A percentile compares a stretch with the other conserved stretches of the same genome.
phyloP scores from a whole-genome alignment of 1,140 invertebrate species.

The Helicoverpa armigera region DNA sequence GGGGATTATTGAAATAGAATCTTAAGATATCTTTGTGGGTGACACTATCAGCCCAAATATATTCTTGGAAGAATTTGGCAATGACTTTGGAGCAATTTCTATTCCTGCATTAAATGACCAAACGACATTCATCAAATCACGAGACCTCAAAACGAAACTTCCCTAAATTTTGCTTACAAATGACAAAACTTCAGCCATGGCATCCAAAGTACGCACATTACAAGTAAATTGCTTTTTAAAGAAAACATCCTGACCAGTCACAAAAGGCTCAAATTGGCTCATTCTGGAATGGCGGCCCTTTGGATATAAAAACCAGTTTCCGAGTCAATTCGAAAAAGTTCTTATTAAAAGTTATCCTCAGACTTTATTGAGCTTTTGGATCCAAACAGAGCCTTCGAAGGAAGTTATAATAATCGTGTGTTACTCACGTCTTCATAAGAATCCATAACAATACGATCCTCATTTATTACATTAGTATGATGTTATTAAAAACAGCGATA shows the following conservation, averaged over 20 bases:
- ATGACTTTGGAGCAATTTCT: not conserved
- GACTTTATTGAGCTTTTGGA: not conserved
- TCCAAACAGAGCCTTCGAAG: not conserved
- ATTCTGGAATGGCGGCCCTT: not conserved
- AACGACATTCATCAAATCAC: not conserved
- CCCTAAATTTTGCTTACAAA: constrained; percentile 7
- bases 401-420: not conserved
- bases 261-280: constrained; percentile 6
- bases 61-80: not conserved
- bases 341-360: not conserved
- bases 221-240: constrained; percentile 16
- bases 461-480: constrained; percentile 40
- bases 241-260: constrained; percentile 28
- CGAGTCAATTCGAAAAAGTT: not conserved
- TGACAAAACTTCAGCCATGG: not conserved
- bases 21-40: constrained; percentile 9
- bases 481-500: constrained; percentile 32
- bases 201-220: constrained; percentile 12
- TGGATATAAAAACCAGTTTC: constrained; percentile 21
- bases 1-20: constrained; percentile 21
- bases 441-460: constrained; percentile 20
- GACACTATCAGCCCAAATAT: constrained; percentile 14
- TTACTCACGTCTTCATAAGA: not conserved
- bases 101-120: not conserved
- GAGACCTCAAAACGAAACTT: not conserved